These are phyloP conservation scores for Halictus rubicundus DNA, from an alignment of 1,140 invertebrate genomes.

Conservation along the genomic window DNA sequence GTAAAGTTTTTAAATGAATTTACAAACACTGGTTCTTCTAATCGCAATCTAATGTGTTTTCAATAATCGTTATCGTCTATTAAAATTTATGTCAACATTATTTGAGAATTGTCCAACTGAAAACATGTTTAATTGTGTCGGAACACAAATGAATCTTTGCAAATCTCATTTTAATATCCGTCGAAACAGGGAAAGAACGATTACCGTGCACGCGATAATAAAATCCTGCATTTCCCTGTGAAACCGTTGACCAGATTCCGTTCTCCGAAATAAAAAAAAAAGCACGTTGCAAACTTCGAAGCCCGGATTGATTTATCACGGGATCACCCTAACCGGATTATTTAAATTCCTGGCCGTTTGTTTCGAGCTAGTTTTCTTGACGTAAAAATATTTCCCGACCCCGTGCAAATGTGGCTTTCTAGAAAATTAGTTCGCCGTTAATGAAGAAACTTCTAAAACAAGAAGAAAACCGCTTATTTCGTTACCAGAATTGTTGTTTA, in stretches of 20 bases:
- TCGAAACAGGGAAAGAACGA: no score
- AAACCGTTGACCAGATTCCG: neutral
- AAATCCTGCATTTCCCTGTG: neutral
- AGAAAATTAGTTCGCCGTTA: neutral
- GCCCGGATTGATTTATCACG: conserved; percentile 5
- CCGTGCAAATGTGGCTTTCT: neutral
- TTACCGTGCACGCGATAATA: neutral
- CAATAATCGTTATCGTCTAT: no score
- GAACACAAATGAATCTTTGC: neutral
- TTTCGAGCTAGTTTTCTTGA: neutral
- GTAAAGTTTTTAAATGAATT: no score
- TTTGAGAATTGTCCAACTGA: no score
- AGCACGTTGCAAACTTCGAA: neutral
- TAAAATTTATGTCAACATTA: no score
- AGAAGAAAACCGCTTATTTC: neutral
- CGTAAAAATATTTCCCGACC: neutral
- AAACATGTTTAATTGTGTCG: no score
- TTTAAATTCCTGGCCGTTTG: neutral
- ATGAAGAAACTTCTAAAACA: no score
- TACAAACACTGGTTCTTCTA: no score
- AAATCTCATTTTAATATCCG: no score
- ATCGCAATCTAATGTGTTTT: no score
- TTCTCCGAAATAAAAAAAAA: neutral
- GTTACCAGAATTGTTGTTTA: no score
- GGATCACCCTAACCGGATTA: conserved; percentile 1